phyloP scores from a whole-genome alignment of 2,888 invertebrate genomes.

The Pristionchus mayeri region DNA sequence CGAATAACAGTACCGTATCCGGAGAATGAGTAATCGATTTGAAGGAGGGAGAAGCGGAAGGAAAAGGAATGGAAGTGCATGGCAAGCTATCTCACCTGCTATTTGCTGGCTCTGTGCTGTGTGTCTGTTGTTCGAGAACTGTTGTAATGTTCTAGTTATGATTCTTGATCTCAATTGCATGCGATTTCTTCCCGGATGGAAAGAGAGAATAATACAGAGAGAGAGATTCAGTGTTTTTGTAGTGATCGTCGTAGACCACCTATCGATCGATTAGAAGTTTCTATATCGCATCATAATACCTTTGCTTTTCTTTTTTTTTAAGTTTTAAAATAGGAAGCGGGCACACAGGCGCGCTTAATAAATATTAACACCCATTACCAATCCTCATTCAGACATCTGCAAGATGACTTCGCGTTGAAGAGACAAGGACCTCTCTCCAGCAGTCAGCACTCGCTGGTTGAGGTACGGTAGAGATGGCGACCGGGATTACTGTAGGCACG shows the following conservation, averaged over 20 bases:
- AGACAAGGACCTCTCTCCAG: not conserved
- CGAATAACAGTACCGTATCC: not conserved
- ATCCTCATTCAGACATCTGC: conserved; percentile 37
- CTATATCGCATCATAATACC: not conserved
- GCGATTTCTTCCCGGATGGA: no score
- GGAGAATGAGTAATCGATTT: not conserved
- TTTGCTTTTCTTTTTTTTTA: not conserved
- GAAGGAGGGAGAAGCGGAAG: no score
- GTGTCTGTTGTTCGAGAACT: no score
- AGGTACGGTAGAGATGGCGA: conserved; percentile 4
- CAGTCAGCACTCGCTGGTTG: conserved; percentile 45
- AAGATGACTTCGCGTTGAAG: not conserved
- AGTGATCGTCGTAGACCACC: no score
- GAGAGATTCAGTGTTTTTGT: no score
- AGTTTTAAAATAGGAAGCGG: not conserved
- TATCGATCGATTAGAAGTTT: not conserved
- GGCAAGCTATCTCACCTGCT: no score
- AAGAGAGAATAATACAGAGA: no score
- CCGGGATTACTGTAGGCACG: not conserved
- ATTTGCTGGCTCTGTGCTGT: no score
- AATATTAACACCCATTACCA: not conserved
- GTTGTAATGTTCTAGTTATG: no score
- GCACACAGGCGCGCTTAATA: not conserved
- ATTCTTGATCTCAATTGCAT: no score
- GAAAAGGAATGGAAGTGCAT: no score